Conservation (phyloP, 2,888 invertebrate species). For the Dryobotodes eremita region DNA sequence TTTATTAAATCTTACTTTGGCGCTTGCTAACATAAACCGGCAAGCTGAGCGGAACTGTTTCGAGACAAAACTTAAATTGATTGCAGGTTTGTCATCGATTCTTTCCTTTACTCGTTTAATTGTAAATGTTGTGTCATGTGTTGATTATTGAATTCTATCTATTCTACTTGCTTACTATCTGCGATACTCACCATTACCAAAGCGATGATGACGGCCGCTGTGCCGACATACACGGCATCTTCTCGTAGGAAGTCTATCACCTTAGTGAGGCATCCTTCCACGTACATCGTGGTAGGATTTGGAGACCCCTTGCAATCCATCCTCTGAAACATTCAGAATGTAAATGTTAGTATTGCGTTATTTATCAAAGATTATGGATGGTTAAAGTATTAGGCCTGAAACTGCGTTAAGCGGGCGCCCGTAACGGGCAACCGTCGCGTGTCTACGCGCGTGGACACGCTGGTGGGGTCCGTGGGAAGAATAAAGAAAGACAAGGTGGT, state of each 20-base stretch:
- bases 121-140: background rate
- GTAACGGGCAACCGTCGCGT: too few species aligned
- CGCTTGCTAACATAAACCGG: background rate
- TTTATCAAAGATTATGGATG: background rate
- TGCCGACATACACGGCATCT: constrained; percentile 95
- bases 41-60: background rate
- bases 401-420: too few species aligned
- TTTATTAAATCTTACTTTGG: background rate
- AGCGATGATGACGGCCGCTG: constrained; percentile 95
- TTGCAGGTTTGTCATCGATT: background rate
- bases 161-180: too few species aligned
- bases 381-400: background rate
- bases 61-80: background rate
- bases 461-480: too few species aligned
- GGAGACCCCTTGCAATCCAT: constrained; percentile 91
- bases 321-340: constrained; percentile 81
- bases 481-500: too few species aligned
- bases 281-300: constrained; percentile 92
- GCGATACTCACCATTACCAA: constrained; percentile 92
- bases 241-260: constrained; percentile 93
- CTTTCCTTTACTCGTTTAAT: background rate
- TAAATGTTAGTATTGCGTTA: background rate
- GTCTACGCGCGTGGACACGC: too few species aligned
- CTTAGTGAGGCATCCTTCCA: constrained; percentile 94
- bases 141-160: too few species aligned